Conservation (phyloP, 1,140 invertebrate species). For the Aphelinus certus region DNA sequence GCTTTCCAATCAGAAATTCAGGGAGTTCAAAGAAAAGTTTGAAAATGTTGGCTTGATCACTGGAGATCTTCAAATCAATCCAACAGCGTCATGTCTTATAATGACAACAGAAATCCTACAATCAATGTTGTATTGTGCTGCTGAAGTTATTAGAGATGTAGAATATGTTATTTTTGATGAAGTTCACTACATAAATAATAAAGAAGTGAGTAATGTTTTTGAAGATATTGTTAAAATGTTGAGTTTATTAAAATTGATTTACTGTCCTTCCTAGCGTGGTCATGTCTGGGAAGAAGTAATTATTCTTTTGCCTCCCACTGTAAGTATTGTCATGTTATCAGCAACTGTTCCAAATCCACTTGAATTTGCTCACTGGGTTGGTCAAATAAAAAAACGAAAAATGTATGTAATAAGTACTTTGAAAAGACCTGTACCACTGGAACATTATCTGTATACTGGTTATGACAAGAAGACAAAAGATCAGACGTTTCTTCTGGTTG, state of each 20-base stretch:
- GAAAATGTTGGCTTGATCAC: constrained; percentile 95
- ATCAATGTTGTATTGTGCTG: constrained; percentile 96
- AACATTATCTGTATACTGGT: constrained; percentile 94
- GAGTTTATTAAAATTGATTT: no score
- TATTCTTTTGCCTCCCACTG: constrained; percentile 93
- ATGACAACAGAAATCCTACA: constrained; percentile 99
- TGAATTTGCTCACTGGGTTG: constrained; percentile 98
- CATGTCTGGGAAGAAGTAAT: constrained; percentile 99
- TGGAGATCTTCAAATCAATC: constrained; percentile 96
- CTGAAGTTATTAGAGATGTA: constrained; percentile 92
- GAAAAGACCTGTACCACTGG: constrained; percentile 93
- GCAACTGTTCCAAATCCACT: constrained; percentile 98
- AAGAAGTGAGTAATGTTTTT: constrained; percentile 73
- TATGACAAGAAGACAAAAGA: constrained; percentile 81
- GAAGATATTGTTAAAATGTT: constrained; percentile 19
- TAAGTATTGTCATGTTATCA: constrained; percentile 96
- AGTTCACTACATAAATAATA: constrained; percentile 99
- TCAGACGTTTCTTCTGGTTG: constrained; percentile 86
- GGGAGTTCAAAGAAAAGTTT: constrained; percentile 94
- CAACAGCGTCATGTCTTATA: constrained; percentile 92
- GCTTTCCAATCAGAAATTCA: constrained; percentile 98
- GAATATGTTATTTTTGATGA: constrained; percentile 99
- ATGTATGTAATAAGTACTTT: constrained; percentile 95
- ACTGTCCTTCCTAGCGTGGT: constrained; percentile 73
- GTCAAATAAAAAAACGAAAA: constrained; percentile 89